phyloP scores from a whole-genome alignment of 2,888 invertebrate genomes.

The Heliconius hortense region DNA sequence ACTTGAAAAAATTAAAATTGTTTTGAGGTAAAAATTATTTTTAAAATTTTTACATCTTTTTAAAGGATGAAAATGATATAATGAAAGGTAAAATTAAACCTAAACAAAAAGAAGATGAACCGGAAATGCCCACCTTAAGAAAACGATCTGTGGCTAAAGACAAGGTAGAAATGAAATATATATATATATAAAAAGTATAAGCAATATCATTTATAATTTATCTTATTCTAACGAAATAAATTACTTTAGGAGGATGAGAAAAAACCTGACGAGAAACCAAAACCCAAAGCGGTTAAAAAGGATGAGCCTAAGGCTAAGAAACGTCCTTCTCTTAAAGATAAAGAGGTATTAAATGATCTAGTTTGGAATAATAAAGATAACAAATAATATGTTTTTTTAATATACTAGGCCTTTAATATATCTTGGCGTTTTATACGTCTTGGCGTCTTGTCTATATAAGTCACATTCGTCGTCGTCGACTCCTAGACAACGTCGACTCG shows the following conservation, averaged over 20 bases:
- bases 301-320: constrained; percentile 71
- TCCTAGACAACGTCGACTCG: no score
- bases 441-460: neutral
- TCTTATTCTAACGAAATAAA: constrained; percentile 20
- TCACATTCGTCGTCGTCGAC: no score
- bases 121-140: constrained; percentile 68
- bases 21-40: neutral
- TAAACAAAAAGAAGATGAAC: constrained; percentile 71
- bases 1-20: neutral
- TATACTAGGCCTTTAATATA: constrained; percentile 17
- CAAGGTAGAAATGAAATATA: constrained; percentile 59
- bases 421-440: constrained; percentile 15
- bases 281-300: constrained; percentile 67
- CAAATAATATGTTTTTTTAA: constrained; percentile 8
- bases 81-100: constrained; percentile 77
- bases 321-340: constrained; percentile 72
- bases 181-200: constrained; percentile 11
- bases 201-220: constrained; percentile 5
- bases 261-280: constrained; percentile 75
- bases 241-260: constrained; percentile 69
- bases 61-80: constrained; percentile 71
- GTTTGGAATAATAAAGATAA: constrained; percentile 17
- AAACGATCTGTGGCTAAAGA: constrained; percentile 73
- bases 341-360: constrained; percentile 61
- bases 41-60: constrained; percentile 8